Evolutionary conservation across 2,797 vertebrate genomes (phyloP), one percentile per base, ranked within the genome.

Genomic region (Salarias fasciatus): DNA sequence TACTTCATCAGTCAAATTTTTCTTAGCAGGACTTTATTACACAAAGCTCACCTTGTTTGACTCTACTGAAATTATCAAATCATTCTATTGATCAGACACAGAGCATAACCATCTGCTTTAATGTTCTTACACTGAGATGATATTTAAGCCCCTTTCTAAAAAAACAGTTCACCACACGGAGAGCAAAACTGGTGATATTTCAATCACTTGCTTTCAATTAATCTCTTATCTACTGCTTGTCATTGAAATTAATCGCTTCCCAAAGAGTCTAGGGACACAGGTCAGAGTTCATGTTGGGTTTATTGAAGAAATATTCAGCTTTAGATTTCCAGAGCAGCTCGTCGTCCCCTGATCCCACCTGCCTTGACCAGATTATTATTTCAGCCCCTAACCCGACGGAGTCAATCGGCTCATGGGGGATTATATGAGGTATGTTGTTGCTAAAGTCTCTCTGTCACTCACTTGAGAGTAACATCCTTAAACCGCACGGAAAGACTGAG

Each of bases 321-420:
- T 68, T 60, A 72, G 57, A 45, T 7, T 10, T n/a, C 28, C 4
- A 51, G 28, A 57, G 42, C 48, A 14, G 29, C 63, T 62, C n/a
- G 11, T 62, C 72, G n/a, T n/a, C 62, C 57, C 43, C 31, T 44
- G 52, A 61, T 30, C n/a, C 62, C 79, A 80, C 60, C 75, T 75
- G 71, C 62, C 68, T 53, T 33, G 36, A 28, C 43, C 53, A 44
- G 63, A 79, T 73, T 71, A 84, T 85, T 75, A 56, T 69, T 84
- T 86, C 58, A 79, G 76, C 54, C 64, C 50, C 70, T 54, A 44
- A 47, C 55, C 59, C 38, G 59, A 45, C 28, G 41, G 56, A 72
- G 68, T 77, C 78, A 83, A 86, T 86, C 84, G 85, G 72, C 82
- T 88, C 80, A 76, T 37, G 58, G 57, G 48, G 79, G 84, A 88